phyloP scores from a whole-genome alignment of 2,113 vertebrate species.

The Peromyscus polionotus region DNA sequence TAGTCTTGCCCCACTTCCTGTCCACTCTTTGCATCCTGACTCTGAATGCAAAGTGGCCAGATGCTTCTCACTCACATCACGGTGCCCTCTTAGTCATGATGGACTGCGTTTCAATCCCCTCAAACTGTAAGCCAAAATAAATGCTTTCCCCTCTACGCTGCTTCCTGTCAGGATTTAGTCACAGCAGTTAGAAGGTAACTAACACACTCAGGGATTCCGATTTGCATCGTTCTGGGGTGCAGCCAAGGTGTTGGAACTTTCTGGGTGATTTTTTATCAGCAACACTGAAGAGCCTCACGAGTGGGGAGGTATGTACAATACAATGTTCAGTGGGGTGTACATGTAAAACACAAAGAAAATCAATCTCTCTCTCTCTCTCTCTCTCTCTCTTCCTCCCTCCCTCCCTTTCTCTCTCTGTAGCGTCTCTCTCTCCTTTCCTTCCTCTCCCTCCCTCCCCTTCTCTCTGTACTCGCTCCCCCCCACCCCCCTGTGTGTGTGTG shows the following conservation, averaged over 20 bases:
- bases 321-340: accelerated
- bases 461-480: background rate
- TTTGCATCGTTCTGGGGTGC: background rate
- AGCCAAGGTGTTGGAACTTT: background rate
- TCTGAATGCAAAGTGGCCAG: background rate
- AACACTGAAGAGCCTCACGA: background rate
- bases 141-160: background rate
- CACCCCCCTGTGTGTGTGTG: background rate
- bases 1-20: background rate
- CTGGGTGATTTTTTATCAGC: background rate
- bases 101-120: background rate
- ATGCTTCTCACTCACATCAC: background rate
- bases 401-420: background rate
- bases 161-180: background rate
- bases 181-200: background rate
- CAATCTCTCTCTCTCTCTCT: accelerated
- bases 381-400: background rate
- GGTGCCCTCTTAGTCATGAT: too few relatives aligned
- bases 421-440: too few relatives aligned
- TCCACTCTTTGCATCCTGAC: background rate
- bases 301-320: background rate
- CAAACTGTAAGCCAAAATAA: background rate
- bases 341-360: background rate
- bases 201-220: background rate
- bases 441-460: background rate